These are phyloP conservation scores for Cydia fagiglandana DNA, from an alignment of 1,140 invertebrate species.

Conservation along the genomic window DNA sequence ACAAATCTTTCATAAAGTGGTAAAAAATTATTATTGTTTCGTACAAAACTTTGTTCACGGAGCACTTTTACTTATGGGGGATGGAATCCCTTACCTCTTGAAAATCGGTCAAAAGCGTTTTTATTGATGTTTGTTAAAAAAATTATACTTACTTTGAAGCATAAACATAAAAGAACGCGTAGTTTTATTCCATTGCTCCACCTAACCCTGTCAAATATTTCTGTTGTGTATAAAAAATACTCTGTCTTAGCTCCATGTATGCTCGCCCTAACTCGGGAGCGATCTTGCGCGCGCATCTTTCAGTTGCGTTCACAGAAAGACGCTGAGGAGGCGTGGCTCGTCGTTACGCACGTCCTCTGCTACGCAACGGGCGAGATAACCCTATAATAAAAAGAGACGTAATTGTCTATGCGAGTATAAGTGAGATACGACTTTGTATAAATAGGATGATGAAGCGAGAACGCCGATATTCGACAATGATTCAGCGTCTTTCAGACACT, in stretches of 20 bases:
- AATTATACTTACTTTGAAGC: no score
- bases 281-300: conserved; percentile 73
- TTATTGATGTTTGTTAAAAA: no score
- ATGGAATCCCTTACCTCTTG: no score
- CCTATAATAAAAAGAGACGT: not conserved
- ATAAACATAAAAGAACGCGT: no score
- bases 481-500: conserved; percentile 8
- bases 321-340: conserved; percentile 63
- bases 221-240: not conserved
- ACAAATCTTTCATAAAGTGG: no score
- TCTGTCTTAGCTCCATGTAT: conserved; percentile 44
- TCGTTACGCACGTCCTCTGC: conserved; percentile 62
- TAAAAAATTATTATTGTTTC: no score
- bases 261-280: conserved; percentile 54
- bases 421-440: not conserved
- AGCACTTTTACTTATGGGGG: no score
- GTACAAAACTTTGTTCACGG: no score
- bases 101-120: no score
- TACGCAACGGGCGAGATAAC: conserved; percentile 50
- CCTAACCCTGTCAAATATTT: no score
- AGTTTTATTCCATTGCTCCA: no score
- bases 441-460: conserved; percentile 1
- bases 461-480: conserved; percentile 21
- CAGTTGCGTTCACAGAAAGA: conserved; percentile 53
- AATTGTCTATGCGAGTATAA: not conserved